These are phyloP conservation scores for Kradibia gibbosae DNA, from an alignment of 1,140 invertebrate species.

Conservation along the genomic window DNA sequence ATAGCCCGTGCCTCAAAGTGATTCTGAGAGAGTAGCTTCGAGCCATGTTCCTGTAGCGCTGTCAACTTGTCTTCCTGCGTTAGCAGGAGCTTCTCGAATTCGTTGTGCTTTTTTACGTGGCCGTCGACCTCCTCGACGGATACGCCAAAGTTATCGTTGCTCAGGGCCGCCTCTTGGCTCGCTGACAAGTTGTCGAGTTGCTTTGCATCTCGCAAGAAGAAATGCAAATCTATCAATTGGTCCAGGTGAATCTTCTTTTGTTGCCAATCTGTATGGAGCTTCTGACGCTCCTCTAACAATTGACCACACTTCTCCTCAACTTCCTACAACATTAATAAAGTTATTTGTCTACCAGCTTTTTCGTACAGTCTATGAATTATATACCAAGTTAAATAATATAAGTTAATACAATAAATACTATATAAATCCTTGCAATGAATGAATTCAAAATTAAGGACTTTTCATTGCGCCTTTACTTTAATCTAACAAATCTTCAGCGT, in stretches of 20 bases:
- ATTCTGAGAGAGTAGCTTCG: slow-evolving; percentile 90
- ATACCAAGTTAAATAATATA: no score
- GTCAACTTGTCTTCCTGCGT: slow-evolving; percentile 91
- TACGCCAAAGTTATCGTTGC: slow-evolving; percentile 76
- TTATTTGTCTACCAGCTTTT: background rate
- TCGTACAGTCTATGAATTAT: no score
- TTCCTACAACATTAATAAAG: slow-evolving; percentile 71
- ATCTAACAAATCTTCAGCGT: background rate
- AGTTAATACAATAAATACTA: no score
- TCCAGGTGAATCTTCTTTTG: slow-evolving; percentile 92
- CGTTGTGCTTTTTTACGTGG: slow-evolving; percentile 92
- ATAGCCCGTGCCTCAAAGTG: slow-evolving; percentile 96
- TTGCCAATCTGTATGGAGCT: slow-evolving; percentile 89
- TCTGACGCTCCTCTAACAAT: slow-evolving; percentile 84
- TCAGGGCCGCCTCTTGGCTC: slow-evolving; percentile 86
- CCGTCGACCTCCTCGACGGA: slow-evolving; percentile 90
- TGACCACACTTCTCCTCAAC: slow-evolving; percentile 86
- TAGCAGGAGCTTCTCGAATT: slow-evolving; percentile 88
- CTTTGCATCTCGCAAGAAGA: slow-evolving; percentile 95
- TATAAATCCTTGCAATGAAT: no score
- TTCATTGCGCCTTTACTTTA: background rate
- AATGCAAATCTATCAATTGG: slow-evolving; percentile 94
- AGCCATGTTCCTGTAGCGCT: slow-evolving; percentile 88
- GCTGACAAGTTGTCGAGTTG: slow-evolving; percentile 91
- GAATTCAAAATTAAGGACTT: no score